Evolutionary conservation across 2,113 vertebrate genomes (phyloP).

Genomic region (Urocynchramus pylzowi): DNA sequence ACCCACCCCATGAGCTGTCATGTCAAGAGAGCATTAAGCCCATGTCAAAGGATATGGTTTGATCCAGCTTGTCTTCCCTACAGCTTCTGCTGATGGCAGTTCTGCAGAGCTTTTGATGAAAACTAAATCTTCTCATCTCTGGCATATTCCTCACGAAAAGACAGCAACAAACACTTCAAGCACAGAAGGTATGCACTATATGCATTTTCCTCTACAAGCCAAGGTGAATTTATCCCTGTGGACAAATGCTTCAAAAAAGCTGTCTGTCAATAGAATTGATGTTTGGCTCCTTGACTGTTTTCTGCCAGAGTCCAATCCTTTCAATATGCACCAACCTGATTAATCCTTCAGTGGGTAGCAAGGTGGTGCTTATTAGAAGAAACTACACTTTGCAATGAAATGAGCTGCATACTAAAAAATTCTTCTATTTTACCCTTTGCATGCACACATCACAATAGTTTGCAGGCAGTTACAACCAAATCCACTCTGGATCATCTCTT

Average conservation of each 20-base stretch:
- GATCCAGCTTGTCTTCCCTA: not conserved
- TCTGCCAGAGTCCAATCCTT: constrained; percentile 2
- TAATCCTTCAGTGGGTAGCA: constrained; percentile 5
- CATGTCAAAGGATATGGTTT: not conserved
- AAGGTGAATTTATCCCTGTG: not conserved
- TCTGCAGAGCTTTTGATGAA: not conserved
- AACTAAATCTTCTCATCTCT: not conserved
- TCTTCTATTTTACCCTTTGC: not conserved
- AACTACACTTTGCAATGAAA: constrained; percentile 21
- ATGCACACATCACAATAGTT: not conserved
- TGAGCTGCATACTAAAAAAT: not conserved
- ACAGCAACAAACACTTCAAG: not conserved
- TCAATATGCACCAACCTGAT: not conserved
- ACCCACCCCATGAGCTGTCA: not conserved
- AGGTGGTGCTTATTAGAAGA: constrained; percentile 9
- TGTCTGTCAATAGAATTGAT: not conserved
- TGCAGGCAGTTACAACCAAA: constrained; percentile 14
- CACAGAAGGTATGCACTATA: not conserved
- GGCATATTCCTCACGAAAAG: not conserved
- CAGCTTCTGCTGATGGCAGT: not conserved
- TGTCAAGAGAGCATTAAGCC: not conserved
- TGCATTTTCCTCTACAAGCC: not conserved
- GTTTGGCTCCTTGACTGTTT: not conserved
- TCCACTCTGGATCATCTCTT: not conserved
- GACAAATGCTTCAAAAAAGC: not conserved